phyloP scores from a whole-genome alignment of 2,113 vertebrate species.

The Cyprinodon brontotheroides region DNA sequence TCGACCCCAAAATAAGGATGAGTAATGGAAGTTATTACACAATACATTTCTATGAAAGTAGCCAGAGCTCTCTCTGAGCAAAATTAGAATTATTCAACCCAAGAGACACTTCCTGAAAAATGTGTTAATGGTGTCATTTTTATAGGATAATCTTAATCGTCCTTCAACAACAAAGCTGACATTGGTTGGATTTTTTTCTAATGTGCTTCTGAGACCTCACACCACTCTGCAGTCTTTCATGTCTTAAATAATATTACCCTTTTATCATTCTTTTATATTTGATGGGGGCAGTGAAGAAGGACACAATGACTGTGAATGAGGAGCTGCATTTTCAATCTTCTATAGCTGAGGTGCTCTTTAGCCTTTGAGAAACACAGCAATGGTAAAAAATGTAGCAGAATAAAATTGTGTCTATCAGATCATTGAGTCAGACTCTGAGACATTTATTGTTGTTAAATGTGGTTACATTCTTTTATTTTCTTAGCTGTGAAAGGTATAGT shows the following conservation, averaged over 20 bases:
- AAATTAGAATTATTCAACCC: slow-evolving; percentile 9
- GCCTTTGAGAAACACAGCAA: slow-evolving; percentile 29
- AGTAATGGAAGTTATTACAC: slow-evolving; percentile 33
- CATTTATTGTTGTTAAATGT: neutral
- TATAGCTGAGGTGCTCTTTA: slow-evolving; percentile 29
- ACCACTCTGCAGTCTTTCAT: slow-evolving; percentile 41
- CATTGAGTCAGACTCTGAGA: neutral
- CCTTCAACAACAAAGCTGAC: slow-evolving; percentile 54
- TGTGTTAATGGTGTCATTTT: slow-evolving; percentile 26
- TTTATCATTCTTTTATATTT: slow-evolving; percentile 46
- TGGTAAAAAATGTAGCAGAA: neutral
- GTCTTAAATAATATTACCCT: slow-evolving; percentile 37
- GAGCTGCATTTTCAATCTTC: slow-evolving; percentile 45
- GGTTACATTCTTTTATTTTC: neutral
- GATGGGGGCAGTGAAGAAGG: slow-evolving; percentile 38
- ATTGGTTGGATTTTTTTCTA: slow-evolving; percentile 23
- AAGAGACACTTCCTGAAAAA: slow-evolving; percentile 20
- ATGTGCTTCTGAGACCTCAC: slow-evolving; percentile 32
- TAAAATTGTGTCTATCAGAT: slow-evolving; percentile 4
- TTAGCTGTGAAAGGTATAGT: neutral
- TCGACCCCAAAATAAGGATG: slow-evolving; percentile 19
- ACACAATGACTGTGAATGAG: slow-evolving; percentile 9
- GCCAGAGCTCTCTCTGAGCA: slow-evolving; percentile 1
- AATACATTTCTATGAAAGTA: slow-evolving; percentile 9
- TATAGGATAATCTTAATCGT: slow-evolving; percentile 39